phyloP scores from a whole-genome alignment of 2,888 invertebrate species.

The Eristalis pertinax region DNA sequence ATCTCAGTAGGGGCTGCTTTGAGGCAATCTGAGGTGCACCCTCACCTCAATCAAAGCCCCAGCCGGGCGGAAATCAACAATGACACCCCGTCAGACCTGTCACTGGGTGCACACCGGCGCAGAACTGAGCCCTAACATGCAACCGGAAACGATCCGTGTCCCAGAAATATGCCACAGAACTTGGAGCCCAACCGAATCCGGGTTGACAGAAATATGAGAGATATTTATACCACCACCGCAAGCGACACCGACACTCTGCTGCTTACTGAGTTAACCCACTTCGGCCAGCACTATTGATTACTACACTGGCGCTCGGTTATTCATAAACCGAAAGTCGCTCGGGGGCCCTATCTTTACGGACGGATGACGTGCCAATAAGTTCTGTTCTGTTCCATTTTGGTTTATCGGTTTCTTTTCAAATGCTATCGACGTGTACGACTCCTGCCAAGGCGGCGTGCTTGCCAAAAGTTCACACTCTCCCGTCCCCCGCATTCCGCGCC shows the following conservation, averaged over 20 bases:
- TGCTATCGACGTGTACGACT: not conserved
- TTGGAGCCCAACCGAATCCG: constrained; percentile 6
- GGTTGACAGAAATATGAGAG: constrained; percentile 43
- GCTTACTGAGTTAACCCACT: constrained; percentile 47
- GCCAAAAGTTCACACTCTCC: constrained; percentile 12
- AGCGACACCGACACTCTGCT: too few relatives aligned
- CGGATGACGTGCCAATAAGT: constrained; percentile 24
- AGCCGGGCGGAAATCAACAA: constrained; percentile 28
- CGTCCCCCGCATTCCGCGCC: not conserved
- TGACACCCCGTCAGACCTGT: constrained; percentile 27
- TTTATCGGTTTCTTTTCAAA: not conserved
- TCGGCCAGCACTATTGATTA: constrained; percentile 40
- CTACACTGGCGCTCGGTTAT: constrained; percentile 50
- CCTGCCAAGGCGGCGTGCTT: constrained; percentile 11
- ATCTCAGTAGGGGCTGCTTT: too few relatives aligned
- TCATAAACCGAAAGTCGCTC: constrained; percentile 44
- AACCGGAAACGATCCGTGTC: constrained; percentile 14
- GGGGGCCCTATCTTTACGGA: not conserved
- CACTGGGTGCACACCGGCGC: constrained; percentile 36
- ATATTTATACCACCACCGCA: not conserved
- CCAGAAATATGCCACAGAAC: constrained; percentile 48
- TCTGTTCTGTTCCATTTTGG: constrained; percentile 5
- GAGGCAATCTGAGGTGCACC: not conserved
- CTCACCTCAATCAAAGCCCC: constrained; percentile 8
- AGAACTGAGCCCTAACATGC: constrained; percentile 52